Evolutionary conservation across 2,797 vertebrate genomes (phyloP).

Genomic region (Luscinia megarhynchos): DNA sequence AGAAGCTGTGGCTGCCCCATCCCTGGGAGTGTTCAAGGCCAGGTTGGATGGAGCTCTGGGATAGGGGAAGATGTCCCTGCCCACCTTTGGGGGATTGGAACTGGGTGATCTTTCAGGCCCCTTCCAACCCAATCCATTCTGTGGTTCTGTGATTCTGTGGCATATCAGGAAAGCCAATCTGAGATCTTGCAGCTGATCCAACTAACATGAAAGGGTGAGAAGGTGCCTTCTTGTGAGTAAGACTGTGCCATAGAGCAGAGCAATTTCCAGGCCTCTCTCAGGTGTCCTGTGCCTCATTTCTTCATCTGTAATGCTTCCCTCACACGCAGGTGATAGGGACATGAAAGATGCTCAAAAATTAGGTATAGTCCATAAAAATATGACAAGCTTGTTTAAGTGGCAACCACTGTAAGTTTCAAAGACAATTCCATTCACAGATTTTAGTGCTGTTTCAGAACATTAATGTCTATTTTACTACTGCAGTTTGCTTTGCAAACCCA

Average conservation of each 20-base stretch:
- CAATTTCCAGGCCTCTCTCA: neutral
- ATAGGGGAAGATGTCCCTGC: neutral
- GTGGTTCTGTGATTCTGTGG: neutral
- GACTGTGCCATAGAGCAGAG: neutral
- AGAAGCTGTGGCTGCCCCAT: neutral
- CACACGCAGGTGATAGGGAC: neutral
- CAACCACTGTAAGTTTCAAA: conserved; percentile 2
- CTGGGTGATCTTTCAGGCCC: neutral
- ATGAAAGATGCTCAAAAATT: neutral
- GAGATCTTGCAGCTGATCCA: neutral
- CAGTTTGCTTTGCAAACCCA: conserved; percentile 16
- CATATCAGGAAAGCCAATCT: neutral
- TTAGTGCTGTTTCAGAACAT: neutral
- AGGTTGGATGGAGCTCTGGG: neutral
- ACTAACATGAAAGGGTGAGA: neutral
- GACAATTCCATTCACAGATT: neutral
- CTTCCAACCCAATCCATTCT: neutral
- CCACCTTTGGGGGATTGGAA: neutral
- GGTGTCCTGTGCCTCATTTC: neutral
- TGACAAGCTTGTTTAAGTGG: neutral
- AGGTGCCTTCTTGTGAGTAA: neutral
- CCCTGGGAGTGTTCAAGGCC: neutral
- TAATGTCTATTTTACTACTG: neutral
- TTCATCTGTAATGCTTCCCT: neutral
- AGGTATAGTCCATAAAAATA: neutral